phyloP scores from a whole-genome alignment of 2,113 vertebrate genomes.

The Eurystomus gularis region DNA sequence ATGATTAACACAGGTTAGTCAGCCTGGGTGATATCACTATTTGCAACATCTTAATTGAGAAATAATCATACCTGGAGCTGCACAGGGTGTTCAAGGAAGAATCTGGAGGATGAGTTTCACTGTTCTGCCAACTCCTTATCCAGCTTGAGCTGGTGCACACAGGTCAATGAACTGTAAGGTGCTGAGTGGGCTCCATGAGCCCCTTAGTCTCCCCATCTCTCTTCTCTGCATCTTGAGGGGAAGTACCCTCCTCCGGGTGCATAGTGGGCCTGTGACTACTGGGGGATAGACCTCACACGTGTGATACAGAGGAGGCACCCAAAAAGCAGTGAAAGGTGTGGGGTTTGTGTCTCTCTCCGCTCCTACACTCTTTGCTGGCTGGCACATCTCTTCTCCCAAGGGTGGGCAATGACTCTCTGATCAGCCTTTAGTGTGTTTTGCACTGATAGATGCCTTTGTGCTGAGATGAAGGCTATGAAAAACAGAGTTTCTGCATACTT shows the following conservation, averaged over 20 bases:
- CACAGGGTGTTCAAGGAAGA: not conserved
- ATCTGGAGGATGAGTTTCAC: not conserved
- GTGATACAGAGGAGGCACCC: not conserved
- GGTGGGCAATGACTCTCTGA: not conserved
- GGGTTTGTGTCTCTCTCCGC: too few species aligned
- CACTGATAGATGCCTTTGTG: not conserved
- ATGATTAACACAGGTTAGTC: not conserved
- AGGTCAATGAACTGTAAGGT: not conserved
- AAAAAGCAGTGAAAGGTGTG: not conserved
- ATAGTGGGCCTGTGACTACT: not conserved
- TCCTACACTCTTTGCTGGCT: not conserved
- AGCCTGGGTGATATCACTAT: not conserved
- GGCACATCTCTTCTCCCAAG: not conserved
- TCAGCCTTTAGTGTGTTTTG: not conserved
- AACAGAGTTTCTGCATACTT: not conserved
- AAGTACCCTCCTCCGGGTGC: not conserved
- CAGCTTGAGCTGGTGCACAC: not conserved
- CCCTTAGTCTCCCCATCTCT: not conserved
- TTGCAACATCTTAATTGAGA: not conserved
- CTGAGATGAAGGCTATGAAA: not conserved
- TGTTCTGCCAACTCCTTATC: not conserved
- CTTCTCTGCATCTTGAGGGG: not conserved
- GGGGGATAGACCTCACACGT: rapidly evolving
- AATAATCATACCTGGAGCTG: not conserved
- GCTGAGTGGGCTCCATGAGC: rapidly evolving